Conservation (phyloP, 2,113 vertebrate genomes). For the Malurus melanocephalus region DNA sequence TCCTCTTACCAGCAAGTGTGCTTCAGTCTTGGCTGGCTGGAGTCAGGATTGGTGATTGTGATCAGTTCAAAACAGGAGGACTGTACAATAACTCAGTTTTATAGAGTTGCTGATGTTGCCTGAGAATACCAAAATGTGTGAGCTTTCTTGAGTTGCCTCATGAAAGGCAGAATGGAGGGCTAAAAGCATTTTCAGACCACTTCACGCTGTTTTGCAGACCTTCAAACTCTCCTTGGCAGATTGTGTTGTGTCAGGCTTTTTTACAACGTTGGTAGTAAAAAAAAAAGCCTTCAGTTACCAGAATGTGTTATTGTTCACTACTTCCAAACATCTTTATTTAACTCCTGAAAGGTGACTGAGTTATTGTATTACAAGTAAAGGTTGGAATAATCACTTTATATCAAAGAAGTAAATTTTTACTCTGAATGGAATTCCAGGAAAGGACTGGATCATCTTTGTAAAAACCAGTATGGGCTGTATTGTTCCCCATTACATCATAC, state of each 20-base stretch:
- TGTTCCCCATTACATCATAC: not conserved
- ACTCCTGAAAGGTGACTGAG: not conserved
- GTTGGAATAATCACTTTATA: not conserved
- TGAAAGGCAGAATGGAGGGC: not conserved
- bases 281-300: not conserved
- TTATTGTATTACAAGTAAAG: not conserved
- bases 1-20: not conserved
- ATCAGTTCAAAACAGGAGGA: not conserved
- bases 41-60: not conserved
- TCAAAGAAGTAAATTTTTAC: not conserved
- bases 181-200: not conserved
- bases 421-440: not conserved
- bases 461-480: not conserved
- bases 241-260: not conserved
- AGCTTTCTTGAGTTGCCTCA: not conserved
- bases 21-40: not conserved
- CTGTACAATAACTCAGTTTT: not conserved
- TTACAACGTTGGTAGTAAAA: not conserved
- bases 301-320: not conserved
- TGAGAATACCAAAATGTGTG: not conserved
- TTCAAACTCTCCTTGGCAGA: not conserved
- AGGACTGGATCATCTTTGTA: not conserved
- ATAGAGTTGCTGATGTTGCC: not conserved
- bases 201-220: not conserved
- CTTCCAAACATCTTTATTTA: not conserved